Percentiles rank a stretch among this genome's conserved stretches.
Evolutionary conservation across 2,888 invertebrate genomes (phyloP).

Genomic region (Hyposoter didymator): DNA sequence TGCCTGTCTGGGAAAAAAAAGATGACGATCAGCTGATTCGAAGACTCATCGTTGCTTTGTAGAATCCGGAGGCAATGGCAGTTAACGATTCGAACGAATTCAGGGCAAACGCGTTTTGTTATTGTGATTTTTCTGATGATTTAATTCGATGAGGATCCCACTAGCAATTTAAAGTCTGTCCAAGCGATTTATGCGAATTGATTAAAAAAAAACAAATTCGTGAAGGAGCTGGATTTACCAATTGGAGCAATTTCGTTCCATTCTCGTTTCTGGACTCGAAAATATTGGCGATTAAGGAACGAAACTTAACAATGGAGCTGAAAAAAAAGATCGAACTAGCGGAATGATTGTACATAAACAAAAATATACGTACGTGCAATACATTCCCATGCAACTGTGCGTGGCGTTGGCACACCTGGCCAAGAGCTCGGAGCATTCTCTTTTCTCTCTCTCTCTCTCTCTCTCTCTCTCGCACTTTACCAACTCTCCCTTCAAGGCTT

Average conservation of each 20-base stretch:
- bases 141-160: no score
- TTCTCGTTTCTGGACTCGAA: neutral
- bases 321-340: constrained; percentile 33
- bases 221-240: neutral
- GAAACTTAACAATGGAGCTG: neutral
- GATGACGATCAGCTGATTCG: neutral
- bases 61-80: no score
- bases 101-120: no score
- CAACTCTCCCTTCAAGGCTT: constrained; percentile 40
- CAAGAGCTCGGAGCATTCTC: constrained; percentile 20
- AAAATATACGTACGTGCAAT: constrained; percentile 57
- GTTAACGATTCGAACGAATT: no score
- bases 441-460: constrained; percentile 1
- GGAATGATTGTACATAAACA: constrained; percentile 39
- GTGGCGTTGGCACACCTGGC: constrained; percentile 73
- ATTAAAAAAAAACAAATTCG: neutral
- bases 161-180: no score
- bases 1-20: neutral
- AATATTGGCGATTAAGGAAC: constrained; percentile 21
- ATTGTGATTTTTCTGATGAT: no score
- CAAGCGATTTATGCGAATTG: no score
- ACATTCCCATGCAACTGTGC: constrained; percentile 73
- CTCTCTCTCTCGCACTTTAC: constrained; percentile 24
- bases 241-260: neutral
- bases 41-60: neutral